These are phyloP conservation scores for Odontesthes bonariensis DNA, from an alignment of 2,113 vertebrate species.

Conservation along the genomic window DNA sequence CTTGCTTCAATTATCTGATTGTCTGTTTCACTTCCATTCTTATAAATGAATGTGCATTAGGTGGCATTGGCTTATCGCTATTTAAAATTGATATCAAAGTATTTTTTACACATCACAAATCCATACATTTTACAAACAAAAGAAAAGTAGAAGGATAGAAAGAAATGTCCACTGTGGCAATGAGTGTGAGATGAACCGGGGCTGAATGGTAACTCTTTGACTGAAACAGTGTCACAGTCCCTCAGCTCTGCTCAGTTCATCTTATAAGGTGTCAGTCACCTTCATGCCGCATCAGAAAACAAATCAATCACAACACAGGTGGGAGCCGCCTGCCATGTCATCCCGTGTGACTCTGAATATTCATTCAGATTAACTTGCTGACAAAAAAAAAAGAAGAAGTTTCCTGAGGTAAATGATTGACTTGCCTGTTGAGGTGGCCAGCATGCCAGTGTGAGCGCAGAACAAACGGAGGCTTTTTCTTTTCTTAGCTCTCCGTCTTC, in stretches of 20 bases:
- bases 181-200: constrained; percentile 16
- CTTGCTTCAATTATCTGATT: constrained; percentile 32
- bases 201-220: constrained; percentile 41
- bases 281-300: constrained; percentile 61
- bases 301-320: constrained; percentile 67
- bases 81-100: constrained; percentile 6
- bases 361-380: constrained; percentile 60
- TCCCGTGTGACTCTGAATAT: constrained; percentile 52
- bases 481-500: constrained; percentile 31
- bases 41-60: constrained; percentile 39
- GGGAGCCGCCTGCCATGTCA: constrained; percentile 49
- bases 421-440: constrained; percentile 47
- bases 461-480: constrained; percentile 44
- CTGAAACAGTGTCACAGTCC: constrained; percentile 43
- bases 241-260: constrained; percentile 29
- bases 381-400: constrained; percentile 25
- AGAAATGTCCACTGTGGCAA: not conserved
- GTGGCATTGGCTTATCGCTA: constrained; percentile 7
- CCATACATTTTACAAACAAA: constrained; percentile 1
- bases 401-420: constrained; percentile 48
- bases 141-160: constrained; percentile 5
- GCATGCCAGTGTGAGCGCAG: constrained; percentile 42
- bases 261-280: constrained; percentile 63
- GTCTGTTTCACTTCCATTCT: constrained; percentile 40
- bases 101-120: constrained; percentile 43